These are phyloP conservation scores for zebrafish (Danio rerio) DNA, from an alignment of 2,113 vertebrate species.

Conservation along the genomic window DNA sequence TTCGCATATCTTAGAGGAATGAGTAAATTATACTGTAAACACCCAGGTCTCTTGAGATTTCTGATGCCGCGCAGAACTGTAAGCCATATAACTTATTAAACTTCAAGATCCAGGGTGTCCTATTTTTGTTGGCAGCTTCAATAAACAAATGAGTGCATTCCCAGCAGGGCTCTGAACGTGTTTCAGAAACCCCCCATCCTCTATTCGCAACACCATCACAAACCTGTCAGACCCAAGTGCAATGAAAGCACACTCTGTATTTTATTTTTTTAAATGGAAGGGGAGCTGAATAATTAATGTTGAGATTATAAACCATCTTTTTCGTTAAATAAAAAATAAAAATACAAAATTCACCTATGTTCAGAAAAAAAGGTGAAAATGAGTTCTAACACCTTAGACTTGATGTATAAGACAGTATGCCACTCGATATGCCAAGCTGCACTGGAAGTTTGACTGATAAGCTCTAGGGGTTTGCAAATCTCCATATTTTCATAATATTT, in stretches of 20 bases:
- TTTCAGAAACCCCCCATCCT: conserved; percentile 1
- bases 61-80: conserved; percentile 12
- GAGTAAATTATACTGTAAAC: not conserved
- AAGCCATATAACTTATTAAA: conserved; percentile 47
- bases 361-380: conserved; percentile 19
- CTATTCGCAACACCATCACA: conserved; percentile 37
- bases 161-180: conserved; percentile 20
- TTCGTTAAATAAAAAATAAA: not conserved
- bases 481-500: not conserved
- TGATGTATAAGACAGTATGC: not conserved
- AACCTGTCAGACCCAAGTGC: not conserved
- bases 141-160: conserved; percentile 47
- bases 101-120: conserved; percentile 50
- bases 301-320: not conserved
- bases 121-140: conserved; percentile 55
- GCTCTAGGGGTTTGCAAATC: not conserved
- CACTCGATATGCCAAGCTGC: not conserved
- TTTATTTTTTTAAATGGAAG: not conserved
- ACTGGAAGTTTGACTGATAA: conserved; percentile 6
- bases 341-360: not conserved
- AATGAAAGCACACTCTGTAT: not conserved
- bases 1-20: not conserved
- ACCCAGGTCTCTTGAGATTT: conserved; percentile 18
- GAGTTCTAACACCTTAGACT: not conserved
- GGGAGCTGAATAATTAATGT: not conserved